These are phyloP conservation scores for Drosophila nigrodunni DNA, from an alignment of 1,140 invertebrate species.

Conservation along the genomic window DNA sequence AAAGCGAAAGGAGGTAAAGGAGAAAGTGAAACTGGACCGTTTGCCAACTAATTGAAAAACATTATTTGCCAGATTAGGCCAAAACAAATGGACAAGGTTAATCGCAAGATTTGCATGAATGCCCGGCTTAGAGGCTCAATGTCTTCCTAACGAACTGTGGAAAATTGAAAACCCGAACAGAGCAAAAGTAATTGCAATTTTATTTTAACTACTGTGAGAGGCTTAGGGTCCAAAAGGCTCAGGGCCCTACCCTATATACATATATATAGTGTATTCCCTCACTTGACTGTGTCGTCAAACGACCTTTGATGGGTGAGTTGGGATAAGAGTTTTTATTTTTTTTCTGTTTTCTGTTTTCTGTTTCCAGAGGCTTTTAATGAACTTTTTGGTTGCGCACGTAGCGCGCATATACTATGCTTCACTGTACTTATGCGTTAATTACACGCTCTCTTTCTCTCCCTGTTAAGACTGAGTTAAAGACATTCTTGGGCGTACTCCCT, in stretches of 20 bases:
- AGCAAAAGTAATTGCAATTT: slow-evolving; percentile 68
- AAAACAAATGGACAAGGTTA: slow-evolving; percentile 78
- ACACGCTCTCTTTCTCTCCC: slow-evolving; percentile 29
- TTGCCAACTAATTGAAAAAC: slow-evolving; percentile 73
- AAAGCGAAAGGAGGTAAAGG: slow-evolving; percentile 2
- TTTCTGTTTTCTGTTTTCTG: too few species aligned
- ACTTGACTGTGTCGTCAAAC: slow-evolving; percentile 60
- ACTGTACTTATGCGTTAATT: slow-evolving; percentile 61
- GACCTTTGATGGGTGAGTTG: slow-evolving; percentile 66
- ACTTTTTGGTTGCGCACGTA: slow-evolving; percentile 76
- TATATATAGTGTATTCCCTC: slow-evolving; percentile 1
- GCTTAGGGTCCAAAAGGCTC: slow-evolving; percentile 42
- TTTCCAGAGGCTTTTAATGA: slow-evolving; percentile 62
- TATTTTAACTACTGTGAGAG: slow-evolving; percentile 58
- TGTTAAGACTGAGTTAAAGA: not conserved
- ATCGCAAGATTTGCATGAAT: slow-evolving; percentile 69
- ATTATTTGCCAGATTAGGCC: slow-evolving; percentile 78
- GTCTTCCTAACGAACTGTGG: slow-evolving; percentile 68
- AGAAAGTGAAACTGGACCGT: slow-evolving; percentile 68
- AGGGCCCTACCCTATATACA: not conserved
- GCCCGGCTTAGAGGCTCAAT: slow-evolving; percentile 16
- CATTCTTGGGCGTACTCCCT: slow-evolving; percentile 54
- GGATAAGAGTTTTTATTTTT: slow-evolving; percentile 48
- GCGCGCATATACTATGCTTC: slow-evolving; percentile 11
- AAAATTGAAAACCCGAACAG: slow-evolving; percentile 58